Percentiles rank a stretch among this genome's conserved stretches.
Conservation (phyloP, 2,797 vertebrate genomes). For the Propithecus deckenii region DNA sequence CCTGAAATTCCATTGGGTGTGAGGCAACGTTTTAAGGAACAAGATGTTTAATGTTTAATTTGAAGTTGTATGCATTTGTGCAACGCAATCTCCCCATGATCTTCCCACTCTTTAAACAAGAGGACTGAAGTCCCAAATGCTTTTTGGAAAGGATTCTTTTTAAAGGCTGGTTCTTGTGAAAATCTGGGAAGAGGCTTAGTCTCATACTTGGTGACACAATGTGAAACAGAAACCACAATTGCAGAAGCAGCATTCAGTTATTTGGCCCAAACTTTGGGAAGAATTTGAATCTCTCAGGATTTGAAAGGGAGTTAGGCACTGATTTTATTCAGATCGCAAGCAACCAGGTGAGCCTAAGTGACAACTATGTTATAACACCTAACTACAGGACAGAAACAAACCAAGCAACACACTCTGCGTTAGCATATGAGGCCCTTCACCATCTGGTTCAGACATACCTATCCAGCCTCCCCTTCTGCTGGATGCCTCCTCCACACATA, state of each 20-base stretch:
- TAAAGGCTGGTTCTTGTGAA: background rate
- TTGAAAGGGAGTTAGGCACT: background rate
- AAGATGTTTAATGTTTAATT: background rate
- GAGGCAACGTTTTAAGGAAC: background rate
- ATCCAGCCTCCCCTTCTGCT: background rate
- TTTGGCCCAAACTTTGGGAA: background rate
- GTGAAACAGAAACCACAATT: background rate
- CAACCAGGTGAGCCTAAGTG: background rate
- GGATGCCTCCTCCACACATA: background rate
- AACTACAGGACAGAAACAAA: background rate
- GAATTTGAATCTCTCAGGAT: background rate
- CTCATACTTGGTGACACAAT: background rate
- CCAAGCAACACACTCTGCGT: background rate
- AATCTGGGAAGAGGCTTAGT: background rate
- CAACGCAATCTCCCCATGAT: background rate
- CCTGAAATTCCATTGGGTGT: background rate
- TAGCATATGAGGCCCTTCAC: background rate
- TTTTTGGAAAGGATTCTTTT: background rate
- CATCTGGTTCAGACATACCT: background rate
- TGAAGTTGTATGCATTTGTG: background rate
- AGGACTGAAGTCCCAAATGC: background rate
- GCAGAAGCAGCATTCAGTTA: background rate
- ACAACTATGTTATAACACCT: background rate
- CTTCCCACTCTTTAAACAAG: background rate
- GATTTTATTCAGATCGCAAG: background rate